phyloP scores from a whole-genome alignment of 2,888 invertebrate species.

The Pimpla rufipes region DNA sequence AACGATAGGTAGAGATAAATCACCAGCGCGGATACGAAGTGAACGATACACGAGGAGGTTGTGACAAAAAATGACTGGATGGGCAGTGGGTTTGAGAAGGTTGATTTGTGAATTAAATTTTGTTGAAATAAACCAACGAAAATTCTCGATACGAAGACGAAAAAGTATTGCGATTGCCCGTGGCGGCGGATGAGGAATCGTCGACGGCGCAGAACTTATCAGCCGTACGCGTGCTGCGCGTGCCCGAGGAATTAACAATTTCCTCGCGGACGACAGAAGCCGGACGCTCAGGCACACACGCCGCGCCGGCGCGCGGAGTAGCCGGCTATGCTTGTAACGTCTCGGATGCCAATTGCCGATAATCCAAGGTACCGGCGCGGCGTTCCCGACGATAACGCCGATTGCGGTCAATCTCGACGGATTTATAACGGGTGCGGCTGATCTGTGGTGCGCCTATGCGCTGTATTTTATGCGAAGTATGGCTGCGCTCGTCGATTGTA shows the following conservation, averaged over 20 bases:
- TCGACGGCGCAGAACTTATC: constrained; percentile 12
- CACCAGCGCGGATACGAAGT: neutral
- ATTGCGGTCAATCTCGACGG: constrained; percentile 73
- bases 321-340: constrained; percentile 77
- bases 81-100: neutral
- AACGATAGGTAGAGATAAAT: neutral
- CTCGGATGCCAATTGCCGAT: constrained; percentile 80
- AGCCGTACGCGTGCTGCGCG: constrained; percentile 33
- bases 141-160: neutral
- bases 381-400: constrained; percentile 76
- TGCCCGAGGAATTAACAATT: constrained; percentile 73
- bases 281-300: constrained; percentile 25
- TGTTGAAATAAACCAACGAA: constrained; percentile 1
- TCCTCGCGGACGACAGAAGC: constrained; percentile 69
- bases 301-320: constrained; percentile 63
- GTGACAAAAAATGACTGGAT: neutral
- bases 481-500: neutral
- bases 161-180: neutral
- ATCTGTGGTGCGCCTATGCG: constrained; percentile 29
- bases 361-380: constrained; percentile 77
- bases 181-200: constrained; percentile 9
- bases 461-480: constrained; percentile 6
- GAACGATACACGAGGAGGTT: neutral
- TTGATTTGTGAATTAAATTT: neutral
- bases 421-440: constrained; percentile 70